Evolutionary conservation across 2,113 vertebrate species (phyloP).

Genomic region (Furnarius figulus): DNA sequence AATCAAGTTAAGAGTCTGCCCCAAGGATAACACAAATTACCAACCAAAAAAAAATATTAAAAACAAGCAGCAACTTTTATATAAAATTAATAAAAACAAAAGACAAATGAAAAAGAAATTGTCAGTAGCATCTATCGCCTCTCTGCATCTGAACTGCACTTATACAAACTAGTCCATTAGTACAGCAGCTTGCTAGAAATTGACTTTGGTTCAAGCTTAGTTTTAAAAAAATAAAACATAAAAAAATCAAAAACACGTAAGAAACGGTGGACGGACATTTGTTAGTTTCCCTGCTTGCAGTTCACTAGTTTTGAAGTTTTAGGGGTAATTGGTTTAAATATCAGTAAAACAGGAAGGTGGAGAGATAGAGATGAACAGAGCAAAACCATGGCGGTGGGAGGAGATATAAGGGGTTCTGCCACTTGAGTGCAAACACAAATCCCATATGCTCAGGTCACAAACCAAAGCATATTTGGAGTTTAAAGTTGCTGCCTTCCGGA

Average conservation of each 20-base stretch:
- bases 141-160: conserved; percentile 85
- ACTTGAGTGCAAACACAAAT: conserved; percentile 58
- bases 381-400: conserved; percentile 14
- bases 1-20: conserved; percentile 79
- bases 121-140: conserved; percentile 90
- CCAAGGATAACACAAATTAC: conserved; percentile 78
- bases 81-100: conserved; percentile 82
- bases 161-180: conserved; percentile 88
- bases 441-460: conserved; percentile 9
- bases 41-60: conserved; percentile 73
- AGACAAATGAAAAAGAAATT: conserved; percentile 81
- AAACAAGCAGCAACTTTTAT: conserved; percentile 84
- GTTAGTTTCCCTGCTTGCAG: conserved; percentile 81
- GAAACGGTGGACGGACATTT: conserved; percentile 88
- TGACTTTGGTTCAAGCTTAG: conserved; percentile 99
- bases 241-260: conserved; percentile 74
- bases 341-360: conserved; percentile 58
- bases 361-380: conserved; percentile 63
- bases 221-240: conserved; percentile 78
- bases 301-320: conserved; percentile 74
- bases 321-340: conserved; percentile 65
- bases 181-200: conserved; percentile 98
- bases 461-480: neutral
- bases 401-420: conserved; percentile 63
- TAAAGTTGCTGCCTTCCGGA: conserved; percentile 47